Conservation (phyloP, 2,113 vertebrate genomes). For the Chinchilla lanigera region DNA sequence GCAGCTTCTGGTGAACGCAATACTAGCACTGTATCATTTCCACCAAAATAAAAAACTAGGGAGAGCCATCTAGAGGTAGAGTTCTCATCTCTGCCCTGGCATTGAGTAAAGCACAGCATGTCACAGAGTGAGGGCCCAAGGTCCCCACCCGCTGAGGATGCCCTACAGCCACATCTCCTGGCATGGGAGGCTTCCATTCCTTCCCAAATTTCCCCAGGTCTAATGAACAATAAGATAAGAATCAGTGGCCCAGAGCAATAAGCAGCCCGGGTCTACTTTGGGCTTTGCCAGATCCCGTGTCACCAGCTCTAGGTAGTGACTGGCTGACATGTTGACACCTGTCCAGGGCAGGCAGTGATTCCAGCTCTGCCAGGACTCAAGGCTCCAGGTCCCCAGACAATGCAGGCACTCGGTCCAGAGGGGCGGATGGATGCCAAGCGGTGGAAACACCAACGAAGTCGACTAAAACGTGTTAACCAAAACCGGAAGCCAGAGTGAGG, state of each 20-base stretch:
- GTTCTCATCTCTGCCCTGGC: not conserved
- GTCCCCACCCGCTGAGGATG: not conserved
- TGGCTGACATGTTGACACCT: too few species aligned
- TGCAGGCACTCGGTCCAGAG: not conserved
- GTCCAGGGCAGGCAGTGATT: too few species aligned
- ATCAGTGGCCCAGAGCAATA: not conserved
- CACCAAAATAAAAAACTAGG: not conserved
- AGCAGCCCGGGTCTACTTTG: not conserved
- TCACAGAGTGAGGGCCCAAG: not conserved
- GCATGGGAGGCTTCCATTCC: not conserved
- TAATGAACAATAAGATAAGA: not conserved
- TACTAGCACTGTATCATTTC: not conserved
- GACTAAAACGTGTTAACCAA: slow-evolving; percentile 37
- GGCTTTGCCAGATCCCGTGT: too few species aligned
- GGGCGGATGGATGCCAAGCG: not conserved
- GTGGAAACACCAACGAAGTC: not conserved
- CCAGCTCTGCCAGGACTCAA: not conserved
- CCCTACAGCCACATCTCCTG: not conserved
- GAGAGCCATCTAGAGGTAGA: not conserved
- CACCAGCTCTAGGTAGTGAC: not conserved
- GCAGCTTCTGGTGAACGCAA: not conserved
- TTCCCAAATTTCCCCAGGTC: not conserved
- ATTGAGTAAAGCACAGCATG: not conserved
- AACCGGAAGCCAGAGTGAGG: slow-evolving; percentile 56
- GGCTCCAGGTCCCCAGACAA: not conserved